phyloP scores from a whole-genome alignment of 2,113 vertebrate genomes.

The Corapipo altera region DNA sequence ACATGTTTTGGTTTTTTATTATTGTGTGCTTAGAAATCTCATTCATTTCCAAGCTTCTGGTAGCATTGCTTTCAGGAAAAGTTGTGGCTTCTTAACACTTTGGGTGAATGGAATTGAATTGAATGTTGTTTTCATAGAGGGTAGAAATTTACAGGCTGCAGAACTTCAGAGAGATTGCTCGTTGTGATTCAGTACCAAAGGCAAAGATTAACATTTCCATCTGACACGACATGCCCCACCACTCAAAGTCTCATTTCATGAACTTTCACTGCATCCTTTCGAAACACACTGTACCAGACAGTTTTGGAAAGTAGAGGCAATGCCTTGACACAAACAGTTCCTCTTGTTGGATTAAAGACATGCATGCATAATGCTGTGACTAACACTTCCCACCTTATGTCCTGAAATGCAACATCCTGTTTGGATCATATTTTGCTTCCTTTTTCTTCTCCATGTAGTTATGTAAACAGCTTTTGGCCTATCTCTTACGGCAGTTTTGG shows the following conservation, averaged over 20 bases:
- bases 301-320: neutral
- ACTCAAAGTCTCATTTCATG: neutral
- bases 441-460: neutral
- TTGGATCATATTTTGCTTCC: conserved; percentile 16
- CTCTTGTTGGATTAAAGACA: neutral
- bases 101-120: neutral
- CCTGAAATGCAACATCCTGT: conserved; percentile 27
- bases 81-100: neutral
- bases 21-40: neutral
- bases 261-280: neutral
- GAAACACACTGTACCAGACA: neutral
- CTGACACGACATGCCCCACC: neutral
- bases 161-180: neutral
- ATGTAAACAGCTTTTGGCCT: conserved; percentile 10
- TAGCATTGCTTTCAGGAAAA: neutral
- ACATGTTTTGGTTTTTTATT: neutral
- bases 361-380: conserved; percentile 31
- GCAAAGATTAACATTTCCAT: neutral
- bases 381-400: conserved; percentile 60
- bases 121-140: neutral
- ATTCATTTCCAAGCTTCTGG: neutral
- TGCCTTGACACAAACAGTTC: neutral
- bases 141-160: neutral
- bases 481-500: neutral
- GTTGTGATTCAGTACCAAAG: neutral